Evolutionary conservation across 1,140 invertebrate species (phyloP).

Genomic region (Pachypeltis micranthus): DNA sequence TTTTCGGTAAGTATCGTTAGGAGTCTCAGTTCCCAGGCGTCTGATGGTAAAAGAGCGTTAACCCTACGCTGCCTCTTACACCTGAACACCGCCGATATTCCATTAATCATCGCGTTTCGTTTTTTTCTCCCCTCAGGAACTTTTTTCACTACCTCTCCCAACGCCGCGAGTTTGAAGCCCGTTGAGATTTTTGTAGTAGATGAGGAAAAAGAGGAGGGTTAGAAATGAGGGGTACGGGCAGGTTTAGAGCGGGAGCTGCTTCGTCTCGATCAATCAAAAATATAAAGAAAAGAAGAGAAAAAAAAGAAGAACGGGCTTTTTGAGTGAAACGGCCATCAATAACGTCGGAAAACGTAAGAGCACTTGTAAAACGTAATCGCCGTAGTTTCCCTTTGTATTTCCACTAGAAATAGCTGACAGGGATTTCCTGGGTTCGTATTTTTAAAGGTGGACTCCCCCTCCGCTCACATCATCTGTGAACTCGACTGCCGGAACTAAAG

Average conservation of each 20-base stretch:
- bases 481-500: no score
- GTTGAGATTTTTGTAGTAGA: background rate
- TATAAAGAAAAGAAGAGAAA: background rate
- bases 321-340: background rate
- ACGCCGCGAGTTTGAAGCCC: background rate
- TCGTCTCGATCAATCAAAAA: conserved; percentile 5
- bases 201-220: background rate
- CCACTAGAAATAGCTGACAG: no score
- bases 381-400: background rate
- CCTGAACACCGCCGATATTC: no score
- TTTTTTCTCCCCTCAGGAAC: background rate
- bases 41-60: no score
- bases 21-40: no score
- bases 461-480: no score
- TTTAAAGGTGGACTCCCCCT: no score
- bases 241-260: no score
- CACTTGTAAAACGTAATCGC: conserved; percentile 5
- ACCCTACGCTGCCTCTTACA: no score
- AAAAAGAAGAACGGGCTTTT: background rate
- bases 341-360: background rate
- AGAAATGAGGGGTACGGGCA: no score
- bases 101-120: conserved; percentile 7
- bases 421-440: no score
- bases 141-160: background rate
- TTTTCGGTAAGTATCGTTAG: no score